Evolutionary conservation across 2,113 vertebrate species (phyloP), one percentile per base, ranked within the genome.

Genomic region (Perca schrenkii): DNA sequence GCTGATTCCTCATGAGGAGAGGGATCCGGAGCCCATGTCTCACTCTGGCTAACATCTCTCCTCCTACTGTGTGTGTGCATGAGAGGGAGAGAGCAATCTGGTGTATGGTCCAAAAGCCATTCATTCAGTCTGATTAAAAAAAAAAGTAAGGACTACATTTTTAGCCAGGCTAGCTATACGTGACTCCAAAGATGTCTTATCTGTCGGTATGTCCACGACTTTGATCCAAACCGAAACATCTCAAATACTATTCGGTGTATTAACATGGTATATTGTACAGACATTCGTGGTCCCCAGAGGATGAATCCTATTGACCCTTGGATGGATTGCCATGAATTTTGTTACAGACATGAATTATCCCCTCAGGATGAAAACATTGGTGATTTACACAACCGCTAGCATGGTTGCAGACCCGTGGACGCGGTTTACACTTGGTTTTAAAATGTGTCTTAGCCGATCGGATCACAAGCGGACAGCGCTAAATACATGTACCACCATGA

Each of bases 1-100:
- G 52, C 80, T 88, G 57, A 17, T 74, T 61, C 19, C 14, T 70
- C 22, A 31, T 47, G 43, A 77, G 49, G 62, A 52, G 25, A 80
- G n/a, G 34, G 47, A 85, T 31, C 8, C 2, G 16, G 28, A 72
- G 61, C 19, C 22, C 54, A 40, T 2, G 15, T 64, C 57, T 67
- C 64, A 63, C 58, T 50, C 22, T 43, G 34, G 68, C 31, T 79
- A 56, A 64, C 21, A 40, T 49, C 22, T 56, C 25, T 70, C 31
- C n/a, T 60, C 5, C 15, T 31, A 6, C 49, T 66, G 6, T 11
- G 14, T 66, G 70, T 28, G 10, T 50, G 25, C 12, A 19, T n/a
- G 25, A 47, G 16, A 17, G 14, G 0, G 10, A 17, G 12, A 28
- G 25, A 34, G 15, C 2, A 12, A 25, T 19, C 19, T 28, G 3